Evolutionary conservation across 2,888 invertebrate species (phyloP), one percentile per base, ranked within the genome.

Genomic region (Drosophila nigricruria): DNA sequence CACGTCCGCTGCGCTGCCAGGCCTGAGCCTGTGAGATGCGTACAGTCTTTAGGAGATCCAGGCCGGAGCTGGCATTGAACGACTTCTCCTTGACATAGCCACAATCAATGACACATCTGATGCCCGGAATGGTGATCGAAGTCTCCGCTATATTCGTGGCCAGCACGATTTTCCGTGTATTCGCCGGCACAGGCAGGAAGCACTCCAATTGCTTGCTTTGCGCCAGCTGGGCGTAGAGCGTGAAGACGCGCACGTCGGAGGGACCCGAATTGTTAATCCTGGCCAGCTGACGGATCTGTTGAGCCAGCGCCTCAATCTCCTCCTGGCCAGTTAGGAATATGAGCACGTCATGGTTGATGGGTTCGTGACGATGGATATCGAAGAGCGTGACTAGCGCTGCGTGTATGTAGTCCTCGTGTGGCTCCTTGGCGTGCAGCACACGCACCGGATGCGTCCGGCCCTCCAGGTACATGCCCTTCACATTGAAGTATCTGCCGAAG

Each of bases 141-240:
- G 99, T 98, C 94, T 99, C 99, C 0, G 99, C 99, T 76, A 99
- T 97, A 92, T 99, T 99, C 34, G 99, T 99, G 8, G 98, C 96
- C 54, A 99, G 94, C 32, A 99, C 96, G 27, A 99, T 95, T 94
- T 99, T 99, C 60, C 99, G 94, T 20, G 95, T 95, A 67, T 96
- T 96, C 5, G 94, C 93, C 3, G 96, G 95, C 1, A 96, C 94
- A 0, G 95, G 94, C 69, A 95, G 94, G 94, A 98, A 98, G 23
- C 97, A 98, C 90, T 96, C 96, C 90, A 98, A 94, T 93, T 99
- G 98, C 85, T 97, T 97, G 23, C 95, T 94, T 43, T 97, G 95
- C 0, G 98, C 96, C 64, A 99, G 94, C 72, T 98, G 96, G 5
- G 98, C 98, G 93, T 99, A 98, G 91, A 99, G 94, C 0, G 99